Evolutionary conservation across 2,797 vertebrate genomes (phyloP).

Genomic region (Cygnus olor): DNA sequence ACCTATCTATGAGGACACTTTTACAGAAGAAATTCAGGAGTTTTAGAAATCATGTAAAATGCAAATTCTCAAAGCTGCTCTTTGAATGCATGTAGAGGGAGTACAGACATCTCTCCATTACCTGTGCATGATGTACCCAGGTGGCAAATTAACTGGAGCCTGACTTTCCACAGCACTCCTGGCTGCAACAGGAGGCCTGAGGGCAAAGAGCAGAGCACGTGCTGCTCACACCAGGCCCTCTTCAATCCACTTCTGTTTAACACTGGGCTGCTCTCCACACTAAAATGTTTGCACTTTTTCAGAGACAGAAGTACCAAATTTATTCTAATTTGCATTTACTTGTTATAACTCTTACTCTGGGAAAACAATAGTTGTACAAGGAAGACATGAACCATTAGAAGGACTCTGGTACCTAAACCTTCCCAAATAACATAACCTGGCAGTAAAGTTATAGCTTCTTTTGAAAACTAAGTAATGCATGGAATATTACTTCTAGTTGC

Average conservation of each 20-base stretch:
- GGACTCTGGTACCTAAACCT: not conserved
- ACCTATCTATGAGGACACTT: not conserved
- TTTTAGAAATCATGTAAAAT: not conserved
- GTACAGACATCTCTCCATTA: not conserved
- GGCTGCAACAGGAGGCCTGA: not conserved
- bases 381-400: not conserved
- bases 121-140: not conserved
- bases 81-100: not conserved
- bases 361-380: not conserved
- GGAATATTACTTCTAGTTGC: not conserved
- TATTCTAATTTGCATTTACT: not conserved
- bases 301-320: not conserved
- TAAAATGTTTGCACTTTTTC: not conserved
- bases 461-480: not conserved
- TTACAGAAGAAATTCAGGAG: not conserved
- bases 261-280: not conserved
- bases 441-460: not conserved
- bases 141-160: not conserved
- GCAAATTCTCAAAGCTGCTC: not conserved
- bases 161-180: not conserved
- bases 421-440: not conserved
- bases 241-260: not conserved
- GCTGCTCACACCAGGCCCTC: not conserved
- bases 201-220: fast-evolving
- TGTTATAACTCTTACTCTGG: not conserved